Evolutionary conservation across 1,140 invertebrate genomes (phyloP), one percentile per base, ranked within the genome.

Genomic region (Penaeus vannamei): DNA sequence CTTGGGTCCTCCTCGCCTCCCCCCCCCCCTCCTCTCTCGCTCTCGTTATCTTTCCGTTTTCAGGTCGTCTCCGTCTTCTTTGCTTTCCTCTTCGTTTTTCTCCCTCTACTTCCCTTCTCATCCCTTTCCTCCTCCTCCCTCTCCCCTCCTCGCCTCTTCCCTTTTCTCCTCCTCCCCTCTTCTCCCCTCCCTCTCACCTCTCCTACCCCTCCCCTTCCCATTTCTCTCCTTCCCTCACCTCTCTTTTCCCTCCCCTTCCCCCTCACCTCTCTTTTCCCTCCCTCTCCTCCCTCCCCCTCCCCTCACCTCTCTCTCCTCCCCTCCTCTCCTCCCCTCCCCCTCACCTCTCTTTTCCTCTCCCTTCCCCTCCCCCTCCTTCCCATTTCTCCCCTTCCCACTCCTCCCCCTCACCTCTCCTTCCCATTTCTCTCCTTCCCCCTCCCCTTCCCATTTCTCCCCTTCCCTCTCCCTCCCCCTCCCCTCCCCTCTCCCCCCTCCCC

Each of bases 71-170:
- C 23, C 62, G 17, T 23, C 23, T 23, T 64, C 23, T 64, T 23
- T 64, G 17, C 62, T 23, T 64, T 23, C 23, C 62, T 64, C 62
- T 81, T 46, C 59, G 32, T 81, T 46, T 36, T 46, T 81, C 79
- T 46, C 79, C 59, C 79, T 81, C 79, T 81, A 32, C 59, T 46
- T 81, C 79, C 59, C 79, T 81, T 8, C 59, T 81, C 79, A 46
- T 46, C 59, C 79, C 59, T 46, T 81, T 46, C 59, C 79, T 81
- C 79, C 59, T 46, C 59, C 79, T 81, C 79, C 59, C 79, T 81
- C 79, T 81, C 79, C 59, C 79, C n/a, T n/a, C n/a, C n/a, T n/a
- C n/a, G n/a, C n/a, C n/a, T n/a, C n/a, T n/a, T n/a, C n/a, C n/a
- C n/a, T n/a, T n/a, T n/a, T n/a, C n/a, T n/a, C n/a, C n/a, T n/a